A percentile compares a stretch with the other conserved stretches of the same genome.
phyloP scores from a whole-genome alignment of 2,113 vertebrate genomes.

The Atractosteus spatula region DNA sequence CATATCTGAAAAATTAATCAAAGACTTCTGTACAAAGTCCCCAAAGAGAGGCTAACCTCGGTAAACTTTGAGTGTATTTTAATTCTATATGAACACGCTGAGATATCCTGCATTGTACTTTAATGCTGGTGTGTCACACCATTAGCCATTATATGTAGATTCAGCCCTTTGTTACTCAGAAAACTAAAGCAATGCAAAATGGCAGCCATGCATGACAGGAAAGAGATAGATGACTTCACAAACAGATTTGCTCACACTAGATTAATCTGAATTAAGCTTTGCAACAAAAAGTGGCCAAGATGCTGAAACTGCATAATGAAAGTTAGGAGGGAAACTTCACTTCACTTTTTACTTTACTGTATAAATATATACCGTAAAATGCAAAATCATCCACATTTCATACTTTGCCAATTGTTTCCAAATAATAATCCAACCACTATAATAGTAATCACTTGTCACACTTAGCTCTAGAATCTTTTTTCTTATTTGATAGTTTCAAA shows the following conservation, averaged over 20 bases:
- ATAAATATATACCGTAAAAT: too few species aligned
- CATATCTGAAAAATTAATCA: too few species aligned
- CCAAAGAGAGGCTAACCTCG: too few species aligned
- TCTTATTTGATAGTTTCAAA: too few species aligned
- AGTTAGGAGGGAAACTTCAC: background rate
- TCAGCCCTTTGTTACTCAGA: background rate
- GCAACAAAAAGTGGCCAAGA: background rate
- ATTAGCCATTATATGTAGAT: conserved; percentile 3
- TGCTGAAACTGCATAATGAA: background rate
- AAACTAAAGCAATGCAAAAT: background rate
- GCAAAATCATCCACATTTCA: too few species aligned
- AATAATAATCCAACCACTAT: too few species aligned
- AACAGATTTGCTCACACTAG: background rate
- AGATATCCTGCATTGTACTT: background rate
- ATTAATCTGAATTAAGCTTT: background rate
- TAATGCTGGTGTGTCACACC: background rate
- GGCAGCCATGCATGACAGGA: background rate
- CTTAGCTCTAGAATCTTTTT: too few species aligned
- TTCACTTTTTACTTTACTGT: background rate
- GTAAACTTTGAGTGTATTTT: too few species aligned
- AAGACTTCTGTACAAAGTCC: too few species aligned
- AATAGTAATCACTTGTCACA: too few species aligned
- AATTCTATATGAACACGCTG: background rate
- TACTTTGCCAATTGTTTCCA: too few species aligned
- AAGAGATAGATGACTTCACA: conserved; percentile 1